These are phyloP conservation scores for Melanotus villosus DNA, from an alignment of 2,888 invertebrate genomes.

Conservation along the genomic window DNA sequence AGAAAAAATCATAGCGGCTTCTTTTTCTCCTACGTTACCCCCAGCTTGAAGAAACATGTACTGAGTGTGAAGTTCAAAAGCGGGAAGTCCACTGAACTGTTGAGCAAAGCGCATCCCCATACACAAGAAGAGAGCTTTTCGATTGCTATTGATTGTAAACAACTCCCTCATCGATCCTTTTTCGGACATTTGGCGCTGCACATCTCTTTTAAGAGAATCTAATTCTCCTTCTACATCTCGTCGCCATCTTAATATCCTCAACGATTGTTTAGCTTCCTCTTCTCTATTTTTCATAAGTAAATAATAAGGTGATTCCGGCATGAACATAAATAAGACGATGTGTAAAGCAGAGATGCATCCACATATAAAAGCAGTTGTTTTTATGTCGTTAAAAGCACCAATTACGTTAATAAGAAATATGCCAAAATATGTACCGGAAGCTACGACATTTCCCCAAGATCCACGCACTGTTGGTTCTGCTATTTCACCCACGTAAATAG, in stretches of 20 bases:
- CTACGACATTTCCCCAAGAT: constrained; percentile 58
- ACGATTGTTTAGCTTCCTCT: constrained; percentile 54
- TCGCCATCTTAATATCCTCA: constrained; percentile 56
- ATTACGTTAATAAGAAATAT: too few species aligned
- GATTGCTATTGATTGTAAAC: constrained; percentile 56
- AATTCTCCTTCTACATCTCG: constrained; percentile 58
- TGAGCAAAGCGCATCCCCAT: constrained; percentile 57
- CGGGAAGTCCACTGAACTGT: constrained; percentile 59
- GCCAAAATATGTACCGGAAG: constrained; percentile 50
- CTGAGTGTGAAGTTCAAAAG: constrained; percentile 59
- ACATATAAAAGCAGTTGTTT: constrained; percentile 48
- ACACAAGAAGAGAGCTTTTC: constrained; percentile 58
- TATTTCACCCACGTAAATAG: constrained; percentile 59
- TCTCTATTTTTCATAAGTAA: constrained; percentile 56
- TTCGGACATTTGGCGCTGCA: constrained; percentile 60
- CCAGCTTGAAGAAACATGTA: constrained; percentile 62
- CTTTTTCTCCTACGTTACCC: constrained; percentile 57
- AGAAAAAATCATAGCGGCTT: constrained; percentile 59
- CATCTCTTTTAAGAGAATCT: constrained; percentile 53
- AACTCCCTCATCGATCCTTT: constrained; percentile 57
- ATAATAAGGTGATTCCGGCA: constrained; percentile 64
- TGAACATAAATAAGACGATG: constrained; percentile 51
- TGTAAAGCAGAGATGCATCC: constrained; percentile 52
- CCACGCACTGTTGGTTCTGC: constrained; percentile 59
- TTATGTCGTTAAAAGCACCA: constrained; percentile 46